Base-by-base conservation (phyloP, 1,140 invertebrate genomes). In the Heliconius eleuchia region DNA sequence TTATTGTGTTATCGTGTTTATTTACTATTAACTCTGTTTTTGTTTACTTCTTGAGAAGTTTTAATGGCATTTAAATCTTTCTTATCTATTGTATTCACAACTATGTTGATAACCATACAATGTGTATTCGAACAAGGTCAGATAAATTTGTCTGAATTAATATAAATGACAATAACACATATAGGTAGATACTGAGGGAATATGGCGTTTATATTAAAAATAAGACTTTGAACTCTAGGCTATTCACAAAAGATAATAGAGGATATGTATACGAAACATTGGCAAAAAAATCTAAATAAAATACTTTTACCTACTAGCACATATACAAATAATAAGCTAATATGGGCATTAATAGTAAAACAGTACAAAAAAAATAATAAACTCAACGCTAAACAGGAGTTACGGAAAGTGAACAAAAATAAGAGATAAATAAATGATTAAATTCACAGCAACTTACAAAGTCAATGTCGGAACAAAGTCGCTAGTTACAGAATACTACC, bases 381-480 rank as follows among this genome's bases (percentile, higher is more conserved):
- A 57, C 23, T 23, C 7, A 57, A 23, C 18, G 55, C 19, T 9
- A 23, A 19, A 57, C 55, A 57, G 55, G 7, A 57, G 55, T 57
- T 23, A 57, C 55, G 55, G 55, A n/a, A 57, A 57, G n/a, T 57
- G 55, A 23, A 57, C 13, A 66, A 66, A 46, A 30, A 23, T 16
- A 66, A 57, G 55, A 57, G 13, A 19, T 5, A 57, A 57, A 16
- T 27, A 66, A 30, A 66, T 66, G 23, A 66, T 66, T 66, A 66
- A 30, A 66, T 66, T 6, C 60, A 66, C 27, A 66, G 23, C 13
- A 66, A 13, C 27, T n/a, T 52, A 74, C 73, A 52, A 55, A 74
- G 52, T 74, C 50, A 66, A 37, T 60, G 39, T 34, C n/a, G 39
- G 60, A 75, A 75, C 74, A 39, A 39, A 60, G 55, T 66, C 74